These are phyloP conservation scores for Antigone vipio DNA, from an alignment of 2,113 vertebrate genomes.

Conservation along the genomic window DNA sequence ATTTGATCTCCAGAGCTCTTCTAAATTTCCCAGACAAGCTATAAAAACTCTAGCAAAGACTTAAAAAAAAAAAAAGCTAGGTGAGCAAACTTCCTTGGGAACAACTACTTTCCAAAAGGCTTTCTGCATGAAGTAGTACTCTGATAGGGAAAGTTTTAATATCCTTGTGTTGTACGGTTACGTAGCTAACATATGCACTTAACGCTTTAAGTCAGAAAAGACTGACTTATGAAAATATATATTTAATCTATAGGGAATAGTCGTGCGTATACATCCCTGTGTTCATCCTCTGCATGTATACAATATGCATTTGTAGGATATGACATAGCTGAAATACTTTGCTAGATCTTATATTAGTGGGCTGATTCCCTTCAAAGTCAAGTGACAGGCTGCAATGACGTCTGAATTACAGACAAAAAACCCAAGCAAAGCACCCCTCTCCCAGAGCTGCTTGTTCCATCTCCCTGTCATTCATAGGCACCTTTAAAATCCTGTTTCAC, in stretches of 20 bases:
- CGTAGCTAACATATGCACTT: background rate
- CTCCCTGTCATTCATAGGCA: background rate
- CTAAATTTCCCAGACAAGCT: background rate
- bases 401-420: background rate
- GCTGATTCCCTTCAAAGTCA: background rate
- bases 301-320: background rate
- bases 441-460: rapidly evolving
- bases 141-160: background rate
- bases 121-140: background rate
- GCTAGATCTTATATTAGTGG: background rate
- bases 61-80: background rate
- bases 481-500: background rate
- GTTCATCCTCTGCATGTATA: background rate
- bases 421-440: rapidly evolving
- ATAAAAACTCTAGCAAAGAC: background rate
- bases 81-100: background rate
- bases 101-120: background rate
- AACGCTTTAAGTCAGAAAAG: background rate
- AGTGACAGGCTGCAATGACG: background rate
- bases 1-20: background rate
- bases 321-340: background rate
- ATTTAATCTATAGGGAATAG: background rate
- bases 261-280: background rate
- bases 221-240: background rate
- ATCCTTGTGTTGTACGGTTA: background rate